Evolutionary conservation across 2,113 vertebrate genomes (phyloP).

Genomic region (Gila orcuttii): DNA sequence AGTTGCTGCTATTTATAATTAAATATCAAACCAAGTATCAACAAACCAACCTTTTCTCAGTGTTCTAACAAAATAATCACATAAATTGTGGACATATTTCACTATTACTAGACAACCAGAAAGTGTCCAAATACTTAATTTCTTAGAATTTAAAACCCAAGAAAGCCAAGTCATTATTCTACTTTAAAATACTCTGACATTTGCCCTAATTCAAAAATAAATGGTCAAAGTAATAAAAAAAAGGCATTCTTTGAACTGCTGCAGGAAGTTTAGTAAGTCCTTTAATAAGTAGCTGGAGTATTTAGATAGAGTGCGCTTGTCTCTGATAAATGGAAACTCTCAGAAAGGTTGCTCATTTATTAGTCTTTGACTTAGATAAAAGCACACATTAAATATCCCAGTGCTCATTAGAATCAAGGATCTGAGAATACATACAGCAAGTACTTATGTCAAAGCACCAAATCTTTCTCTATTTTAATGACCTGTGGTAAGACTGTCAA

Average conservation of each 20-base stretch:
- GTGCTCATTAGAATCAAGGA: not conserved
- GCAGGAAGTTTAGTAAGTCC: not conserved
- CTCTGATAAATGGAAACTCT: slow-evolving; percentile 25
- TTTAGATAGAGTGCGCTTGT: slow-evolving; percentile 5
- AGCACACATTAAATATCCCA: slow-evolving; percentile 11
- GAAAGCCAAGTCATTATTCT: not conserved
- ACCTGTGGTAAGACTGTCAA: not conserved
- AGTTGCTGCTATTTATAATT: not conserved
- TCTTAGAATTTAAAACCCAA: not conserved
- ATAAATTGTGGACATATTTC: not conserved
- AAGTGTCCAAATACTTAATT: not conserved
- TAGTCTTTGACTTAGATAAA: slow-evolving; percentile 16
- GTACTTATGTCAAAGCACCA: slow-evolving; percentile 1
- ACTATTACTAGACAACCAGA: not conserved
- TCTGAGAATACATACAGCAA: not conserved
- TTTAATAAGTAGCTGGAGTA: slow-evolving; percentile 5
- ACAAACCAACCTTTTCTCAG: not conserved
- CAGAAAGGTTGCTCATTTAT: slow-evolving; percentile 8
- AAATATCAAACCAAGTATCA: not conserved
- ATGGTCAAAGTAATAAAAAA: not conserved
- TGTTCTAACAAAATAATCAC: not conserved
- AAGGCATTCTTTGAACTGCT: not conserved
- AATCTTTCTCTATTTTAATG: slow-evolving; percentile 21
- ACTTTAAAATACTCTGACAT: not conserved
- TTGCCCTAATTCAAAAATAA: not conserved